Evolutionary conservation across 2,888 invertebrate species (phyloP), one percentile per base, ranked within the genome.

Genomic region (Eudasyphora cyanicolor): DNA sequence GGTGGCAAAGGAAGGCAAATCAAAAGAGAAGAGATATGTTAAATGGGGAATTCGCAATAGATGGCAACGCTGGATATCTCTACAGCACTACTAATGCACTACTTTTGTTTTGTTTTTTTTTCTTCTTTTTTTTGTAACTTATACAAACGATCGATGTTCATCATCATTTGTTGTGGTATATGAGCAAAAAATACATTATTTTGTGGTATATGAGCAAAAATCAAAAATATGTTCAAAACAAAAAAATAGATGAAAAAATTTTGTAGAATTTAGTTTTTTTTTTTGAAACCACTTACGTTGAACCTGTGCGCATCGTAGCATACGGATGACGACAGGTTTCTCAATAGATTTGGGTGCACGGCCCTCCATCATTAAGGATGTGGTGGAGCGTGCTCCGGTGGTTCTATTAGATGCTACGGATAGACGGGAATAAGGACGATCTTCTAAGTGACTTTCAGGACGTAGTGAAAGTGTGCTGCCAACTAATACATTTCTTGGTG

Each of bases 271-370:
- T 49, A n/a, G 24, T 57, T 27, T 27, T 57, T 1, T 24, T 57
- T 60, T 17, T 32, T 49, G 7, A 32, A 70, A 69, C 69, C 89
- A 95, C 96, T 96, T 94, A 97, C 96, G 95, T 94, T 96, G 96
- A 86, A 96, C 95, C 89, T 94, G 95, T 86, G 94, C 94, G 88
- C 96, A 96, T 90, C 95, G 95, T 81, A 97, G 93, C 62, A 96
- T 95, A 91, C 95, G 95, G 29, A 94, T 93, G 89, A 97, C 96
- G 76, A 94, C 92, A 1, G 97, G 97, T 87, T 93, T 95, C 82
- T 95, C 84, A 76, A 86, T 71, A 32, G 86, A 85, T 54, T 84
- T 82, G 69, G 69, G 79, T 71, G 84, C 79, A 79, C 84, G 82
- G 77, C 82, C 84, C 82, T 84, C 84, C 82, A 82, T 76, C 62